Evolutionary conservation across 2,113 vertebrate genomes (phyloP).

Genomic region (Alexandromys fortis): DNA sequence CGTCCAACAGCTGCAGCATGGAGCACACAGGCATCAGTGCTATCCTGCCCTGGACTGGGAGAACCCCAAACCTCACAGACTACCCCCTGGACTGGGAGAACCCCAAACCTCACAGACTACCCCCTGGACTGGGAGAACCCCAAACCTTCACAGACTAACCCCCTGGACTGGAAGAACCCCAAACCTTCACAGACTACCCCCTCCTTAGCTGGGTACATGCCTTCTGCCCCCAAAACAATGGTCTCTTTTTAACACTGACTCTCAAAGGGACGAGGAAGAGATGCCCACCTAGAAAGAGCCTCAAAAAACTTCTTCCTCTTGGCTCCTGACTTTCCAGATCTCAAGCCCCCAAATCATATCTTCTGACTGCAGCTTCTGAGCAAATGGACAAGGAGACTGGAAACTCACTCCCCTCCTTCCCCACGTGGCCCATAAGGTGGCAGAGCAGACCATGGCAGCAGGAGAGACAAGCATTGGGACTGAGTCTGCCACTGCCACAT

Average conservation of each 20-base stretch:
- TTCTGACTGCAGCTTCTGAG: background rate
- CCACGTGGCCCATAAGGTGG: rapidly evolving
- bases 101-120: background rate
- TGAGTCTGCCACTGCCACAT: rapidly evolving
- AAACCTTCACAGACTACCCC: background rate
- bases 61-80: background rate
- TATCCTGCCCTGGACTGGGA: rapidly evolving
- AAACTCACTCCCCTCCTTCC: background rate
- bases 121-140: background rate
- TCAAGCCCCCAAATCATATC: background rate
- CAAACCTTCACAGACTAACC: background rate
- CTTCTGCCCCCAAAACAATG: background rate
- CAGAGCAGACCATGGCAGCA: background rate
- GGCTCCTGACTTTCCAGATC: background rate
- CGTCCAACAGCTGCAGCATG: background rate
- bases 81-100: background rate
- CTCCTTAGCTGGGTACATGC: background rate
- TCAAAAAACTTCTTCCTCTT: background rate
- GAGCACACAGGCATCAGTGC: rapidly evolving
- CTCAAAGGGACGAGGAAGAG: background rate
- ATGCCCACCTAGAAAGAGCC: background rate
- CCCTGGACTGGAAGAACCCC: background rate
- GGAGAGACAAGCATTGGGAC: no score
- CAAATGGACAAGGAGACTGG: background rate
- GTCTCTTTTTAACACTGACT: background rate